Evolutionary conservation across 35 echinoderm and acorn worm species (phyloP).

Genomic region (Apostichopus parvimensis): DNA sequence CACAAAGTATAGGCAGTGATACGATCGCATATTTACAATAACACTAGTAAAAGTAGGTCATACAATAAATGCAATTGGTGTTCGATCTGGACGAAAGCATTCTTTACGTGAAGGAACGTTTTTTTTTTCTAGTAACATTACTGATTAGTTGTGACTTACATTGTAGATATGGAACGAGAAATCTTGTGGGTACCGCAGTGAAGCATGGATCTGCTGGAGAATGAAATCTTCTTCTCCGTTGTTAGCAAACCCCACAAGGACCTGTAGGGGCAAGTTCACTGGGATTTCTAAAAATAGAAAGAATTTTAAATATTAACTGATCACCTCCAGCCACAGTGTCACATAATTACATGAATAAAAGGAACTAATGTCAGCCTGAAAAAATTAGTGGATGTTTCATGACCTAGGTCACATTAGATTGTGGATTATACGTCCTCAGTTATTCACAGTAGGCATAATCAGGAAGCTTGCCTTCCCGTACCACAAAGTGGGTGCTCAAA

Average conservation of each 20-base stretch:
- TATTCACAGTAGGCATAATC: not conserved
- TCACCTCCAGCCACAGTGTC: too few relatives aligned
- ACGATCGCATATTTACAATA: too few relatives aligned
- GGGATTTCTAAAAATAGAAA: conserved; percentile 70
- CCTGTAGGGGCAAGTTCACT: conserved; percentile 73
- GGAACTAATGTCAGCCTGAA: too few relatives aligned
- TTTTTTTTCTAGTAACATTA: not conserved
- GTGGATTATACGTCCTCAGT: not conserved
- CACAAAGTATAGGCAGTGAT: too few relatives aligned
- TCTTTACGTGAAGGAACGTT: too few relatives aligned
- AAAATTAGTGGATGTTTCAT: too few relatives aligned
- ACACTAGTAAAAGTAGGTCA: too few relatives aligned
- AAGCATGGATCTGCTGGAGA: conserved; percentile 87
- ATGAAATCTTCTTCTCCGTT: conserved; percentile 85
- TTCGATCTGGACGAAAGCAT: too few relatives aligned
- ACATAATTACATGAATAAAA: too few relatives aligned
- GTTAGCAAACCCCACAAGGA: conserved; percentile 94
- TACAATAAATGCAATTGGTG: too few relatives aligned
- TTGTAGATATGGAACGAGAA: conserved; percentile 94
- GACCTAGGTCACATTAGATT: not conserved
- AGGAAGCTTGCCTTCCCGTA: not conserved
- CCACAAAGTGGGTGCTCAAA: not conserved
- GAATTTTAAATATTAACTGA: not conserved
- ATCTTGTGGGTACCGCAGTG: conserved; percentile 97
- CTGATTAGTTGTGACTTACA: conserved; percentile 62